Evolutionary conservation across 1,140 invertebrate species (phyloP).

Genomic region (Danaus plexippus): DNA sequence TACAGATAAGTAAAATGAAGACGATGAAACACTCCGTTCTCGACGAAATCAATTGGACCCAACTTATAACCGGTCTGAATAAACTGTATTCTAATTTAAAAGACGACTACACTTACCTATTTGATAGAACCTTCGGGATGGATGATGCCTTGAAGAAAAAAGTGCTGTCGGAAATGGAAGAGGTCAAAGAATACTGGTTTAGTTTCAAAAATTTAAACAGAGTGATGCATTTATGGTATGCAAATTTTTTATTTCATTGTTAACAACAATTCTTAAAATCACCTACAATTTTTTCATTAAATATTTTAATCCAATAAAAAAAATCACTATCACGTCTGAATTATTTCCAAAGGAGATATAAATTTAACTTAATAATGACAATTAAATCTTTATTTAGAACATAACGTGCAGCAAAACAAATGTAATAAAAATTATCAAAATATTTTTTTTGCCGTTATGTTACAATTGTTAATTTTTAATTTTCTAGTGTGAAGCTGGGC

Average conservation of each 20-base stretch:
- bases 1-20: slow-evolving; percentile 38
- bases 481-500: slow-evolving; percentile 46
- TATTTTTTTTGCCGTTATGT: neutral
- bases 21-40: slow-evolving; percentile 27
- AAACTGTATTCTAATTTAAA: slow-evolving; percentile 45
- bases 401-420: too few relatives aligned
- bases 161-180: slow-evolving; percentile 23
- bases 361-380: too few relatives aligned
- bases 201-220: slow-evolving; percentile 35
- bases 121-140: slow-evolving; percentile 50
- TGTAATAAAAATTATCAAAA: neutral
- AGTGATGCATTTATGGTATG: slow-evolving; percentile 43
- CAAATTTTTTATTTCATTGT: too few relatives aligned
- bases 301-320: too few relatives aligned
- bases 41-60: slow-evolving; percentile 51
- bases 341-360: too few relatives aligned
- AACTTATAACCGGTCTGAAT: slow-evolving; percentile 50
- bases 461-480: slow-evolving; percentile 7
- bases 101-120: slow-evolving; percentile 48
- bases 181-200: slow-evolving; percentile 48
- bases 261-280: too few relatives aligned
- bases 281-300: too few relatives aligned
- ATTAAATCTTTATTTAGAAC: neutral
- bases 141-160: slow-evolving; percentile 17
- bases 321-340: too few relatives aligned